Conservation (phyloP, 1,140 invertebrate genomes). For the Bombyx mandarina region DNA sequence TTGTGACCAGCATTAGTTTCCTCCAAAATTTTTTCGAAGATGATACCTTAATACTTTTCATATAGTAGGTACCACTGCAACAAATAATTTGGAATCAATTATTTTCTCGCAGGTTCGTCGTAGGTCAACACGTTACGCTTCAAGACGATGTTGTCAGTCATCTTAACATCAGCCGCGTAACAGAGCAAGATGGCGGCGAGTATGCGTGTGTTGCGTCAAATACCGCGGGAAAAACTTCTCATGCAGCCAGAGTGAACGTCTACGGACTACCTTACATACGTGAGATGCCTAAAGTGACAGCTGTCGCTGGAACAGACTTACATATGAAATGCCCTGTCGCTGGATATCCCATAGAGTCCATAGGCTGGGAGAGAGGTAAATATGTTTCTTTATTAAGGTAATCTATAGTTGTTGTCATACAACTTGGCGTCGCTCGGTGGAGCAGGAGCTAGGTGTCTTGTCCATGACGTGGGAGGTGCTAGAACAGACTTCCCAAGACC, state of each 20-base stretch:
- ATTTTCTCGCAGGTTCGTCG: slow-evolving; percentile 77
- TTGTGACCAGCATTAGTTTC: too few species aligned
- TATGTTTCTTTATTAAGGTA: slow-evolving; percentile 8
- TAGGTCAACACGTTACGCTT: slow-evolving; percentile 91
- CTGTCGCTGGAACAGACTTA: slow-evolving; percentile 88
- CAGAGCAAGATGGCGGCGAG: slow-evolving; percentile 92
- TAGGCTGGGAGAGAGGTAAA: slow-evolving; percentile 91
- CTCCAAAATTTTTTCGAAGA: too few species aligned
- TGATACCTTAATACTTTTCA: too few species aligned
- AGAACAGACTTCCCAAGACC: too few species aligned
- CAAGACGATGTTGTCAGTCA: slow-evolving; percentile 95
- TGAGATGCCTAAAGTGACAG: slow-evolving; percentile 91
- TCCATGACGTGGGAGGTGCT: too few species aligned
- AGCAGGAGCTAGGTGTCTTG: too few species aligned
- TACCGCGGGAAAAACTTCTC: slow-evolving; percentile 80
- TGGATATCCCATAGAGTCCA: slow-evolving; percentile 90
- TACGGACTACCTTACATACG: slow-evolving; percentile 92
- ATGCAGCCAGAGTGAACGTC: slow-evolving; percentile 90
- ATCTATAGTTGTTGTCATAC: not conserved
- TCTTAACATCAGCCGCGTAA: slow-evolving; percentile 91
- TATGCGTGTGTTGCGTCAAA: slow-evolving; percentile 91
- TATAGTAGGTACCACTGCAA: not conserved
- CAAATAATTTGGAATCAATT: too few species aligned
- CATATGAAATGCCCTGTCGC: slow-evolving; percentile 93
- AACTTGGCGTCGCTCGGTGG: too few species aligned